Base-by-base conservation (phyloP, 2,113 vertebrate genomes). In the Syrrhaptes paradoxus region DNA sequence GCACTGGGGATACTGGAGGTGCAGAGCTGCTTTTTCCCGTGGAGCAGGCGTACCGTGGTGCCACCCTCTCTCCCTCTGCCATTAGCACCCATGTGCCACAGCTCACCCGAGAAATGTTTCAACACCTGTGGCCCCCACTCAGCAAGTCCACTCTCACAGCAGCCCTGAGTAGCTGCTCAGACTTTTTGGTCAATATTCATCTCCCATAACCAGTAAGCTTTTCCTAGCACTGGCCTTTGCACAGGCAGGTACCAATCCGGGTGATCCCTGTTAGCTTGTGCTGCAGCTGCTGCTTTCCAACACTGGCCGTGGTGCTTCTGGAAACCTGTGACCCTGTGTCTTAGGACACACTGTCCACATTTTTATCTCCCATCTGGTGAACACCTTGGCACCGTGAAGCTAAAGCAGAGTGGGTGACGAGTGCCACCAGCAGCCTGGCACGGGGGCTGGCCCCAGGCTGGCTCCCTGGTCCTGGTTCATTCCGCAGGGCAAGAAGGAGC, bases 151-250 rank as follows among this genome's bases (percentile, higher is more conserved):
- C 9, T 52, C 58, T 59, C 38, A 22, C 20, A 22, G 36, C 28
- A 65, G 11, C 63, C 0, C 0, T 41, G 58, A 77, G 58, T 11
- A 36, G 7, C 36, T 74, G 31, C 62, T 71, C 43, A 51, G 28
- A 17, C n/a, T 71, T 72, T 77, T 34, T 0, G 0, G 49, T 41
- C 48, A 32, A 10, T 4, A 5, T 28, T 62, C 0, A 0, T 29
- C 22, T 70, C 49, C 55, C 6, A 0, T 29, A 45, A 43, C 46
- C 0, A 0, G 15, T 52, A 61, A 61, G 46, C 9, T 48, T 36
- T 58, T 65, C 45, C 66, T 48, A 25, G 46, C 65, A 31, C 45
- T 55, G 82, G 34, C 26, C 17, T 10, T 54, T 76, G 38, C 24
- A 24, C 4, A 22, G 38, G 10, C 48, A 41, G 41, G 26, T 25